Evolutionary conservation across 2,113 vertebrate genomes (phyloP).

Genomic region (Leptodactylus fuscus): DNA sequence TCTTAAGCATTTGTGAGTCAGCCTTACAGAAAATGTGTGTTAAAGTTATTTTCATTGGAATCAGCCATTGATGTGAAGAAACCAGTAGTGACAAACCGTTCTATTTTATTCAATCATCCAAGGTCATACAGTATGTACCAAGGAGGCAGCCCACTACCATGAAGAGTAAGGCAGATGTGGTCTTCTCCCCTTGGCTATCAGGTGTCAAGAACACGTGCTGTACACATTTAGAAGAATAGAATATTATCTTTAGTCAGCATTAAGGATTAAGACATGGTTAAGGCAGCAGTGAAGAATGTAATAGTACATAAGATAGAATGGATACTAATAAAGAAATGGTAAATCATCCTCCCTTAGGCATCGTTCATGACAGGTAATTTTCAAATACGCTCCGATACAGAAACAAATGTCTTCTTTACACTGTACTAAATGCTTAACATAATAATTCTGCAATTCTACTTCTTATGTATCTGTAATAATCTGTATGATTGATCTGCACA

Average conservation of each 20-base stretch:
- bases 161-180: too few species aligned
- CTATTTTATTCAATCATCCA: too few species aligned
- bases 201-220: too few species aligned
- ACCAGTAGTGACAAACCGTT: too few species aligned
- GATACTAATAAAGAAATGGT: conserved; percentile 5
- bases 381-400: conserved; percentile 27
- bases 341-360: conserved; percentile 28
- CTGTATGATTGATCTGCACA: conserved; percentile 26
- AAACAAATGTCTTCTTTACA: conserved; percentile 39
- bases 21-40: too few species aligned
- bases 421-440: conserved; percentile 36
- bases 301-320: not conserved
- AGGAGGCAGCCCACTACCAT: too few species aligned
- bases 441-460: conserved; percentile 12
- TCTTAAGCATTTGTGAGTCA: too few species aligned
- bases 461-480: conserved; percentile 3
- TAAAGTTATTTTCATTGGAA: too few species aligned
- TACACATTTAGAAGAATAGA: too few species aligned
- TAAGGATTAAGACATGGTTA: not conserved
- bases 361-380: conserved; percentile 34
- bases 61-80: too few species aligned
- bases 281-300: not conserved
- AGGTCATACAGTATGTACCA: too few species aligned
- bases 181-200: too few species aligned
- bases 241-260: not conserved